Percentiles rank a stretch among this genome's conserved stretches.
phyloP scores from a whole-genome alignment of 23 tunicate species.

The Ciona savignyi region DNA sequence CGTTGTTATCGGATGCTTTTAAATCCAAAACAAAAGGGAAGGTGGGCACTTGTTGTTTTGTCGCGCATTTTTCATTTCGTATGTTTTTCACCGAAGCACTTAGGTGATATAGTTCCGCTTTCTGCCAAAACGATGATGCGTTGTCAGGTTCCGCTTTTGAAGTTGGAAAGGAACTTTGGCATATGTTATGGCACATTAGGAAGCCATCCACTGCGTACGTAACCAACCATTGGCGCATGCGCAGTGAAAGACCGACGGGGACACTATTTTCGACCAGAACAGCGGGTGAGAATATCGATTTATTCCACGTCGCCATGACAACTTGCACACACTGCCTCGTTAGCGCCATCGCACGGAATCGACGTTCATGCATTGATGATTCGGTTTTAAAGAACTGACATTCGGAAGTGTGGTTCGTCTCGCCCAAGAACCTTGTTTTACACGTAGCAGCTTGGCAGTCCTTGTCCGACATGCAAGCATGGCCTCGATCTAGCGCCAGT shows the following conservation, averaged over 20 bases:
- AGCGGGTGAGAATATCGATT: conserved; percentile 5
- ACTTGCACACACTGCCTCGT: conserved; percentile 6
- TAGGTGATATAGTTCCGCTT: neutral
- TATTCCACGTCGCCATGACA: conserved; percentile 29
- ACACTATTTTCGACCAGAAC: neutral
- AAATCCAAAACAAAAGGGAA: conserved; percentile 10
- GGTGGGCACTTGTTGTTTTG: neutral
- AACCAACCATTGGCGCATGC: conserved; percentile 26
- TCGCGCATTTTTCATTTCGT: neutral
- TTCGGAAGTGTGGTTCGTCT: neutral
- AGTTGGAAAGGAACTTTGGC: conserved; percentile 9
- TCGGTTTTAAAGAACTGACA: neutral
- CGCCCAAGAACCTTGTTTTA: neutral
- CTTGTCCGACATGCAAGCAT: neutral
- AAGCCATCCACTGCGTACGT: conserved; percentile 24
- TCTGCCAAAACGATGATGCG: neutral
- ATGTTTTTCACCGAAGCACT: neutral
- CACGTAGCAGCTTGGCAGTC: neutral
- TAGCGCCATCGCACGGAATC: conserved; percentile 12
- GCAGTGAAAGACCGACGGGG: conserved; percentile 19
- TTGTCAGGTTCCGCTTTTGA: neutral
- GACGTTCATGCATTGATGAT: neutral
- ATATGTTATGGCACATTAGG: conserved; percentile 16
- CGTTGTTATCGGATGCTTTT: conserved; percentile 11
- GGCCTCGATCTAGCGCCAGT: conserved; percentile 19